A percentile compares a stretch with the other conserved stretches of the same genome.
phyloP scores from a whole-genome alignment of 2,113 vertebrate species.

The Crotalus tigris region DNA sequence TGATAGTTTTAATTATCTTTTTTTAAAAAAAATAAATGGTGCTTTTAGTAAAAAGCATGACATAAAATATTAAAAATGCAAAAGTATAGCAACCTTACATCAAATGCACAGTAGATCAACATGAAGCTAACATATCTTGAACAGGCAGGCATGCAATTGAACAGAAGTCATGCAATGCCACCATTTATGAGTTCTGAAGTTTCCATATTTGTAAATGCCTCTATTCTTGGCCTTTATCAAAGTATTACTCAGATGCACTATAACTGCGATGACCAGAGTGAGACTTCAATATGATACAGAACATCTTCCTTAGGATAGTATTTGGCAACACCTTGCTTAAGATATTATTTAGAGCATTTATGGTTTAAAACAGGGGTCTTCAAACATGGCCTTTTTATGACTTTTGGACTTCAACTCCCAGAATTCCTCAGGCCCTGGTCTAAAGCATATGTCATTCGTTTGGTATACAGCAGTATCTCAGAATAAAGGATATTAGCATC shows the following conservation, averaged over 20 bases:
- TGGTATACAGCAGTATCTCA: not conserved
- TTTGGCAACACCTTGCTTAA: not conserved
- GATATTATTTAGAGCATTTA: not conserved
- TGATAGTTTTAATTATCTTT: not conserved
- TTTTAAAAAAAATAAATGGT: not conserved
- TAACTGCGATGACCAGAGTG: not conserved
- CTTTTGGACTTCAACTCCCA: too few relatives aligned
- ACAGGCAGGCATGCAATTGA: too few relatives aligned
- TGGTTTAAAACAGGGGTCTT: not conserved
- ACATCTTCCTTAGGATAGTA: too few relatives aligned
- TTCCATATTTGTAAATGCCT: not conserved
- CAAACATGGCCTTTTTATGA: too few relatives aligned
- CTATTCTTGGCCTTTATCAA: not conserved
- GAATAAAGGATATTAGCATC: not conserved
- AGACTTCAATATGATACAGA: not conserved
- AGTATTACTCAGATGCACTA: not conserved
- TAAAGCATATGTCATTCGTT: not conserved
- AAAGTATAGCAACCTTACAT: not conserved
- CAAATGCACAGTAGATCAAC: not conserved
- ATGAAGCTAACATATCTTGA: not conserved
- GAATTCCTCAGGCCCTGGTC: not conserved
- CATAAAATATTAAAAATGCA: not conserved
- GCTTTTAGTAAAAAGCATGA: not conserved
- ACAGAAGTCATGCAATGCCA: too few relatives aligned
- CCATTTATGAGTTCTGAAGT: not conserved